Conservation (phyloP, 2,113 vertebrate species). For the Muscicapa adusta region DNA sequence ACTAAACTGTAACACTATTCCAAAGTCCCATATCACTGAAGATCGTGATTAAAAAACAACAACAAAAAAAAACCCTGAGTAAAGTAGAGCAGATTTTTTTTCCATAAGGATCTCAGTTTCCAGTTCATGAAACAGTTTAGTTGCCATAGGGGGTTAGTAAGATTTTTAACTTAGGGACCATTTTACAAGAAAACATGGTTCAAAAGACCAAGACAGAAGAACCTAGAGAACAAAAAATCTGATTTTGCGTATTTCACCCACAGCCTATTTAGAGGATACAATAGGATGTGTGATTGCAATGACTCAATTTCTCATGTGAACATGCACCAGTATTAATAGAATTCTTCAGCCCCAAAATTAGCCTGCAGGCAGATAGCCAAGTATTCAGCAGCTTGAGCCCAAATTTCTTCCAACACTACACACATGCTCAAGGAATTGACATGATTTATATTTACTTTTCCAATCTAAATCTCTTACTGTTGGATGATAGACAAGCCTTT, state of each 20-base stretch:
- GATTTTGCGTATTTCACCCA: background rate
- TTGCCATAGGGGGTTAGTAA: background rate
- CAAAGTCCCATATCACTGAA: background rate
- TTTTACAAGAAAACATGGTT: background rate
- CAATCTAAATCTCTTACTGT: background rate
- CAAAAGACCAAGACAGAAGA: background rate
- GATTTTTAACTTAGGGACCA: background rate
- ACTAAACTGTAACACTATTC: background rate
- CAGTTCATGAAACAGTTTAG: background rate
- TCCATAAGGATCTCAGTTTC: background rate
- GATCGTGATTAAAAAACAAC: background rate
- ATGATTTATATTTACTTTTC: background rate
- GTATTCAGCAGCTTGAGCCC: background rate
- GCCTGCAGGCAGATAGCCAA: background rate
- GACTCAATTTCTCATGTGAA: background rate
- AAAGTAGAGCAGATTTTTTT: background rate
- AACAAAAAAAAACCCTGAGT: background rate
- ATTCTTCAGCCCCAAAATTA: background rate
- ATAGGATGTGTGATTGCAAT: background rate
- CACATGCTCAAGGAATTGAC: background rate
- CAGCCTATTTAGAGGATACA: background rate
- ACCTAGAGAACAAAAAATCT: background rate
- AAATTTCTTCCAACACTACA: background rate
- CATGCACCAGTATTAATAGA: background rate
- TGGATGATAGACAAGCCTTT: background rate